Evolutionary conservation across 2,888 invertebrate species (phyloP).

Genomic region (Nomada ruficornis): DNA sequence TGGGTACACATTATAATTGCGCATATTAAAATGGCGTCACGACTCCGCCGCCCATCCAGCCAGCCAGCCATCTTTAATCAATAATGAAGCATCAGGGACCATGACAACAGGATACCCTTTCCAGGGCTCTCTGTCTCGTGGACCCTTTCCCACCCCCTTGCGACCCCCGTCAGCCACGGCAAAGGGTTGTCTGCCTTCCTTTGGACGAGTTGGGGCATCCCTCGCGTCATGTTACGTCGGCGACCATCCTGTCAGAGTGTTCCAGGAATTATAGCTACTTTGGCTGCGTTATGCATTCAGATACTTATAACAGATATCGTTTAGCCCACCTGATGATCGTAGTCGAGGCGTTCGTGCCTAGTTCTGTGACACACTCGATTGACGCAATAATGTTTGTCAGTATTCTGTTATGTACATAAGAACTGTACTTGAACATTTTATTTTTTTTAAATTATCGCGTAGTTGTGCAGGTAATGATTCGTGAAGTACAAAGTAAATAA

Average conservation of each 20-base stretch:
- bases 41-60: conserved; percentile 68
- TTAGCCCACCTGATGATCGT: background rate
- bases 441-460: too few species aligned
- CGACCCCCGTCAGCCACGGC: conserved; percentile 21
- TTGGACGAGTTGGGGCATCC: conserved; percentile 39
- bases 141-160: conserved; percentile 77
- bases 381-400: background rate
- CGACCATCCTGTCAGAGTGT: conserved; percentile 23
- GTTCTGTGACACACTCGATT: too few species aligned
- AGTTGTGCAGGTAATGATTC: too few species aligned
- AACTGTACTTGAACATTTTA: too few species aligned
- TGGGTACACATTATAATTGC: conserved; percentile 83
- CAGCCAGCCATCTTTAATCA: conserved; percentile 84
- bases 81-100: conserved; percentile 85
- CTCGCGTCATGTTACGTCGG: conserved; percentile 59
- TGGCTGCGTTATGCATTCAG: too few species aligned
- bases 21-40: conserved; percentile 84
- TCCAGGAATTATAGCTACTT: conserved; percentile 29
- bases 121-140: conserved; percentile 77
- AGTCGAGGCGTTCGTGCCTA: background rate
- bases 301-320: background rate
- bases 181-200: conserved; percentile 64
- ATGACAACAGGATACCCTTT: conserved; percentile 84
- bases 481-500: background rate
- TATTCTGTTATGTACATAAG: too few species aligned